Percentiles rank a stretch among this genome's conserved stretches.
Conservation (phyloP, 2,888 invertebrate species). For the Idaea biselata region DNA sequence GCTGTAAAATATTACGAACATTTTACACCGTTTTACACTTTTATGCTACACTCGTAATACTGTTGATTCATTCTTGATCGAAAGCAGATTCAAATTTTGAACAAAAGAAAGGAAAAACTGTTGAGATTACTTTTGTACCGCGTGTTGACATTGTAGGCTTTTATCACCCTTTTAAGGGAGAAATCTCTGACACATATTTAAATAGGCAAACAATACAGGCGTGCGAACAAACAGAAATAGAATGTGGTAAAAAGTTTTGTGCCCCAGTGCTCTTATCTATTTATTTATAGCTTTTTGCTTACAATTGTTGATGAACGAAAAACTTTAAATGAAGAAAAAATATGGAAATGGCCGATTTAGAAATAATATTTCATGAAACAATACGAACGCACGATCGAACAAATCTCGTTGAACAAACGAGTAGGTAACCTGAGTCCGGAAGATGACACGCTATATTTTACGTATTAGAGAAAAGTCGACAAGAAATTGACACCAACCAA, state of each 20-base stretch:
- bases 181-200: slow-evolving; percentile 77
- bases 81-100: slow-evolving; percentile 32
- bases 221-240: slow-evolving; percentile 57
- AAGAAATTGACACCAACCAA: slow-evolving; percentile 54
- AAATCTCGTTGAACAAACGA: slow-evolving; percentile 63
- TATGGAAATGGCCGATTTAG: not conserved
- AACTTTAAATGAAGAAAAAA: not conserved
- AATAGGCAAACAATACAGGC: slow-evolving; percentile 71
- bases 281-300: not conserved
- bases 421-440: slow-evolving; percentile 53
- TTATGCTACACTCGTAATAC: not conserved
- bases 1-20: no score
- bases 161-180: slow-evolving; percentile 75
- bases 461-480: slow-evolving; percentile 64
- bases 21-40: not conserved
- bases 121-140: slow-evolving; percentile 72
- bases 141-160: slow-evolving; percentile 75
- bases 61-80: slow-evolving; percentile 20
- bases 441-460: slow-evolving; percentile 74
- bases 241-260: slow-evolving; percentile 44
- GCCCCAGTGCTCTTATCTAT: slow-evolving; percentile 11
- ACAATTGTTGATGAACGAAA: not conserved
- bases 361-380: slow-evolving; percentile 45
- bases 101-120: slow-evolving; percentile 53
- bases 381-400: slow-evolving; percentile 31